Conservation (phyloP, 2,888 invertebrate species). For the Heliconius hortense region DNA sequence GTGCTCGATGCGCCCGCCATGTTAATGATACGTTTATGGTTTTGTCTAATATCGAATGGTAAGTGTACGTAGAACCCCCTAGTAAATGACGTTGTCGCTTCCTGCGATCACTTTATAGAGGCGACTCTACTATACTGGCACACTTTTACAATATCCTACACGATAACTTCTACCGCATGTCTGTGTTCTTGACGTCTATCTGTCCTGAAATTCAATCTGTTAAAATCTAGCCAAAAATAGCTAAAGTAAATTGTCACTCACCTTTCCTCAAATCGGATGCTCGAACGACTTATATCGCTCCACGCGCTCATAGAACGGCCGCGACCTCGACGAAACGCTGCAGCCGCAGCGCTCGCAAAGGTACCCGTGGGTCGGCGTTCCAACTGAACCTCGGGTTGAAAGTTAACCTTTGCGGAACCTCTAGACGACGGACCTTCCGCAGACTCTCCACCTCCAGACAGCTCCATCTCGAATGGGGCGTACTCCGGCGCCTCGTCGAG, state of each 20-base stretch:
- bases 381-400: slow-evolving; percentile 81
- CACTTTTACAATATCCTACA: slow-evolving; percentile 31
- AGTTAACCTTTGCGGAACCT: slow-evolving; percentile 85
- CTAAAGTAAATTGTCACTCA: slow-evolving; percentile 55
- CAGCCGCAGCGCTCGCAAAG: slow-evolving; percentile 70
- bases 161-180: slow-evolving; percentile 31
- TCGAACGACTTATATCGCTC: slow-evolving; percentile 93
- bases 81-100: slow-evolving; percentile 30
- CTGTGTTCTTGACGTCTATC: slow-evolving; percentile 18
- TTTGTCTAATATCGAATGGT: slow-evolving; percentile 39
- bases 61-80: slow-evolving; percentile 41
- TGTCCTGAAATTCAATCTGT: slow-evolving; percentile 17
- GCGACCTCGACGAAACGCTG: slow-evolving; percentile 78
- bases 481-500: slow-evolving; percentile 71
- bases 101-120: slow-evolving; percentile 19
- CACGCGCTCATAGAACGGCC: slow-evolving; percentile 93
- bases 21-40: slow-evolving; percentile 39
- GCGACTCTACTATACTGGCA: slow-evolving; percentile 9
- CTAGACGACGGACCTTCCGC: slow-evolving; percentile 71
- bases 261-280: slow-evolving; percentile 91
- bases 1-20: slow-evolving; percentile 40
- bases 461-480: slow-evolving; percentile 74
- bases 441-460: slow-evolving; percentile 71
- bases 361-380: slow-evolving; percentile 74
- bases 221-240: not conserved